Evolutionary conservation across 1,140 invertebrate genomes (phyloP).

Genomic region (Odontomachus brunneus): DNA sequence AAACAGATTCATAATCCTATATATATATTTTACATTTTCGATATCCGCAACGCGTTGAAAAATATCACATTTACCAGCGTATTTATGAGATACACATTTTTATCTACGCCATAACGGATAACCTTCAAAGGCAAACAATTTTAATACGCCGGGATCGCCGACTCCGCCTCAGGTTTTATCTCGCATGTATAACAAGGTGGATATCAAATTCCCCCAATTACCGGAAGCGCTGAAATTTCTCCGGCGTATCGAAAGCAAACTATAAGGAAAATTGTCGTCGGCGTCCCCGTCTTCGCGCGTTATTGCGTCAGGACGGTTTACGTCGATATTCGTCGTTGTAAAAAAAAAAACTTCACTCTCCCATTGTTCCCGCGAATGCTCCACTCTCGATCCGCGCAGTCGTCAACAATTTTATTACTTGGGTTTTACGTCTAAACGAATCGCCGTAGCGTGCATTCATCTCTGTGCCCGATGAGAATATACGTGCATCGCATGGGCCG

Average conservation of each 20-base stretch:
- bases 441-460: conserved; percentile 51
- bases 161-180: neutral
- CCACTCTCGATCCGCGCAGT: conserved; percentile 44
- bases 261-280: conserved; percentile 6
- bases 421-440: conserved; percentile 62
- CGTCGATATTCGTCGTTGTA: conserved; percentile 27
- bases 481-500: conserved; percentile 28
- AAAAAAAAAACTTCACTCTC: conserved; percentile 30
- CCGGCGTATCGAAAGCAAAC: neutral
- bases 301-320: neutral
- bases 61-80: neutral
- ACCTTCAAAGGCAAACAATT: neutral
- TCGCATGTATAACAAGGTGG: neutral
- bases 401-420: conserved; percentile 63
- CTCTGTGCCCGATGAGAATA: conserved; percentile 59
- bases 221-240: conserved; percentile 4
- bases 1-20: too few species aligned
- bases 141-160: neutral
- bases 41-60: neutral
- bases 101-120: neutral
- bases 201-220: conserved; percentile 25
- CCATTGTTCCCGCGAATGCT: conserved; percentile 29
- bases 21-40: neutral
- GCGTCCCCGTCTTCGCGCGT: neutral
- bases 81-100: neutral